Conservation (phyloP, 2,113 vertebrate genomes). For the Myotis yumanensis region DNA sequence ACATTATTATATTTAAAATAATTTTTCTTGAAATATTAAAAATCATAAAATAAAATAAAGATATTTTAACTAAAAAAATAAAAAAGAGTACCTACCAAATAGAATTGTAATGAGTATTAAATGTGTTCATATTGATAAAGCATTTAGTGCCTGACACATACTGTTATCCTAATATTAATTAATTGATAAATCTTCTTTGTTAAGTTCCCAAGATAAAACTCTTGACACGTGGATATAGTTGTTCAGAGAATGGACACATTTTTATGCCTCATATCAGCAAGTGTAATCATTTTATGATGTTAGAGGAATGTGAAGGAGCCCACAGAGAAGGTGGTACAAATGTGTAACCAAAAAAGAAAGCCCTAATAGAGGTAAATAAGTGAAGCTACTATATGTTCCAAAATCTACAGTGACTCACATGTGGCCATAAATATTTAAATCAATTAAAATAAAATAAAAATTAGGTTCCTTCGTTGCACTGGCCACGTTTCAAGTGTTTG, state of each 20-base stretch:
- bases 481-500: neutral
- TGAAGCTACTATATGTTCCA: neutral
- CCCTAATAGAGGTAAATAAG: neutral
- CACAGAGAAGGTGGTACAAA: neutral
- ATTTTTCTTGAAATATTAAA: too few species aligned
- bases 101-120: conserved; percentile 11
- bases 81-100: neutral
- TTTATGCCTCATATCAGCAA: neutral
- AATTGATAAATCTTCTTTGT: conserved; percentile 7
- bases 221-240: neutral
- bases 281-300: neutral
- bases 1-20: too few species aligned
- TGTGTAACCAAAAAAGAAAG: neutral
- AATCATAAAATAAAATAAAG: too few species aligned
- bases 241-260: neutral
- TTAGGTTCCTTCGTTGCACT: neutral
- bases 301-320: neutral
- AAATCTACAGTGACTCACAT: neutral
- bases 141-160: neutral
- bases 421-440: conserved; percentile 15
- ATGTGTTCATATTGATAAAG: neutral
- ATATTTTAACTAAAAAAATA: too few species aligned
- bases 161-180: neutral
- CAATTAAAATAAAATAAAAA: conserved; percentile 18
- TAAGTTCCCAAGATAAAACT: neutral